Evolutionary conservation across 2,797 vertebrate species (phyloP), one percentile per base, ranked within the genome.

Genomic region (Pangasius sanitwongsei): DNA sequence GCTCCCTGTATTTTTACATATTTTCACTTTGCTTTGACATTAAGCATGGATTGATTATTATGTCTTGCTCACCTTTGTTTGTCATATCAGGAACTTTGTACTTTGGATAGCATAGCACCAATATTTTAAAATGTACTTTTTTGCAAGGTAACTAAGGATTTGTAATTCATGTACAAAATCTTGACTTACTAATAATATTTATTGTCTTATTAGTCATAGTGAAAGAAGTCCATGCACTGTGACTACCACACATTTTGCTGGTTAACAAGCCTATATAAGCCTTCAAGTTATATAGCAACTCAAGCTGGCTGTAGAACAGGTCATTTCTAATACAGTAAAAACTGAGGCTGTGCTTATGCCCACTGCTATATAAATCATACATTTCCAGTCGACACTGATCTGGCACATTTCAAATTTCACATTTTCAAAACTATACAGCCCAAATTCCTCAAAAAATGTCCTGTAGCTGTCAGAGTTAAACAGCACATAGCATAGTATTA

Each of bases 31-130:
- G 31, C 31, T 59, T 59, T 81, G 31, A 57, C n/a, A 59, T 59
- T 37, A 81, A 59, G 55, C 55, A 81, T 81, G 78, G 31, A 81
- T 23, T 57, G 15, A 59, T 59, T 81, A 12, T 78, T 31, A 80
- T 23, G 11, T 78, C 31, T 78, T 78, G 6, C 28, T 78, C 70
- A 44, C 18, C 37, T 74, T 74, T 74, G 37, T 74, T 41, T 72
- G 31, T 70, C 31, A 70, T 69, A 70, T 70, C 67, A 18, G 67
- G 15, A 34, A 37, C 37, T 70, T 31, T 80, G 53, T 28, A 80
- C 50, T 20, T 57, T 57, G 7, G 6, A 34, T 0, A 57, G 6
- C 6, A 53, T 55, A 31, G 50, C 2, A 78, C 15, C 50, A 55
- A 9, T 48, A 77, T 50, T 28, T 77, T 7, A 7, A 50, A 31